Evolutionary conservation across 1,140 invertebrate species (phyloP).

Genomic region (Brachionus koreanus): DNA sequence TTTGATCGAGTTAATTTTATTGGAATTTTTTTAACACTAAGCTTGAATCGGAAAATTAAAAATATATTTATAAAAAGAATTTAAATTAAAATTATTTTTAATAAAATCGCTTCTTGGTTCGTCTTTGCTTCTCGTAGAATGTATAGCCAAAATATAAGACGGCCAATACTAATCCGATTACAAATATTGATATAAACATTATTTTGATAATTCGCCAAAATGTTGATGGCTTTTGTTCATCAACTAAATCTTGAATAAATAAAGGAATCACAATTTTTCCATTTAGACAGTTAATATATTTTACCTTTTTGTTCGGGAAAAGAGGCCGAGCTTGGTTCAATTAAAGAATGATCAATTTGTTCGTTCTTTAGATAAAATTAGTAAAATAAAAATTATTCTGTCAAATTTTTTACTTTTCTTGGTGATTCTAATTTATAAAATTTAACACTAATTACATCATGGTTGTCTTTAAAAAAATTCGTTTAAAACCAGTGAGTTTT

Average conservation of each 20-base stretch:
- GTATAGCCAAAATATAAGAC: slow-evolving; percentile 15
- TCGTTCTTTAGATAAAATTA: neutral
- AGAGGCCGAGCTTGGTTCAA: slow-evolving; percentile 14
- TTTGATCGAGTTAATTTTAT: neutral
- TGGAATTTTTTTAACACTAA: neutral
- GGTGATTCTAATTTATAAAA: slow-evolving; percentile 75
- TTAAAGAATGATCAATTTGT: slow-evolving; percentile 2
- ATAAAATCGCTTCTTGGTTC: slow-evolving; percentile 41
- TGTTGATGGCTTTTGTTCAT: slow-evolving; percentile 1
- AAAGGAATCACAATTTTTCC: too few species aligned
- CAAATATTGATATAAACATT: slow-evolving; percentile 17
- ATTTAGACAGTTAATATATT: neutral
- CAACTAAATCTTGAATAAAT: neutral
- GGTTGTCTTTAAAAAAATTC: slow-evolving; percentile 69
- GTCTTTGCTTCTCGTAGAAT: slow-evolving; percentile 11
- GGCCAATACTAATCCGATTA: neutral
- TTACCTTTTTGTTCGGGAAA: slow-evolving; percentile 26
- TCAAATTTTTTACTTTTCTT: neutral
- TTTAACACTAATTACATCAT: slow-evolving; percentile 87
- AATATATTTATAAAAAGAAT: neutral
- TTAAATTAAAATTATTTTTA: neutral
- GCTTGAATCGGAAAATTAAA: neutral
- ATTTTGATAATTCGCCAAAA: slow-evolving; percentile 19
- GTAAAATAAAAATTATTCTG: neutral
- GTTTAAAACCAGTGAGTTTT: too few species aligned